Conservation (phyloP, 1,140 invertebrate species). For the Nymphalis io region DNA sequence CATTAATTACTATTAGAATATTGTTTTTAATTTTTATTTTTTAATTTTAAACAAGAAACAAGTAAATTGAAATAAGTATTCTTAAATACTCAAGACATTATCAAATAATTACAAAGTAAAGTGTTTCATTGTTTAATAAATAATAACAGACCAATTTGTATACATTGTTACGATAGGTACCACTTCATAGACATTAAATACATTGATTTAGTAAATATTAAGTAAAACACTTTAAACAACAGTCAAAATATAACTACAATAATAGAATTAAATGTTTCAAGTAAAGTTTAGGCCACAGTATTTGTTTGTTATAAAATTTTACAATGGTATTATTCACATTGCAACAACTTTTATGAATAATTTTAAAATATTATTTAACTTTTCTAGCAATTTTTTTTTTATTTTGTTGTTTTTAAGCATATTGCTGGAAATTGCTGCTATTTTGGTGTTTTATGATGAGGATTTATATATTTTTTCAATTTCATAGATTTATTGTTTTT, state of each 20-base stretch:
- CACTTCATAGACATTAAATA: slow-evolving; percentile 13
- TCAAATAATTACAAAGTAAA: slow-evolving; percentile 6
- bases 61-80: background rate
- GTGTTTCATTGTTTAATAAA: slow-evolving; percentile 50
- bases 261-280: background rate
- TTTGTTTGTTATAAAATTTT: background rate
- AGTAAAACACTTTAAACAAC: slow-evolving; percentile 7
- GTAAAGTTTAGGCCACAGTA: slow-evolving; percentile 9
- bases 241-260: background rate
- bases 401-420: too few species aligned
- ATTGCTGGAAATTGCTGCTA: too few species aligned
- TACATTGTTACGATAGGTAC: slow-evolving; percentile 27
- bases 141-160: slow-evolving; percentile 41
- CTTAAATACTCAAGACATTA: background rate
- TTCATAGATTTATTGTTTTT: too few species aligned
- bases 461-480: too few species aligned
- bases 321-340: background rate
- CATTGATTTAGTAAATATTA: slow-evolving; percentile 23
- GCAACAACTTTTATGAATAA: too few species aligned
- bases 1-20: too few species aligned
- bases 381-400: too few species aligned
- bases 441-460: too few species aligned
- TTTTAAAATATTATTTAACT: too few species aligned
- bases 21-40: too few species aligned
- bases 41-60: too few species aligned